Conservation (phyloP, 2,797 vertebrate genomes). For the Tympanoctomys barrerae region DNA sequence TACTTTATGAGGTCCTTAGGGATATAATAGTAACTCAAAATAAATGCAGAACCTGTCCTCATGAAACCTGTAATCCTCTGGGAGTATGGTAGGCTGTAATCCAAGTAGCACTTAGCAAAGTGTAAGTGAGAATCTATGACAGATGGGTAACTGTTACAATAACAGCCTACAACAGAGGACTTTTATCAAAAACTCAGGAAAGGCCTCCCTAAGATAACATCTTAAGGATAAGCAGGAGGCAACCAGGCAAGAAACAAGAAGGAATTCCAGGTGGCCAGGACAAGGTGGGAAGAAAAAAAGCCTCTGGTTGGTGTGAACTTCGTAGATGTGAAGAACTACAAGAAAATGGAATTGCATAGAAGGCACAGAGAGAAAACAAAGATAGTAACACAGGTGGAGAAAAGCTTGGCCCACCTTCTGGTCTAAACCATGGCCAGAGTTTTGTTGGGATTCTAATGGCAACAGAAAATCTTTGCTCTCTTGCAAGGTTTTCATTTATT, state of each 20-base stretch:
- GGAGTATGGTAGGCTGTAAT: neutral
- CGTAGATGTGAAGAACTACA: neutral
- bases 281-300: neutral
- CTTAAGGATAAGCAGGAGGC: neutral
- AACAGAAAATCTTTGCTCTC: neutral
- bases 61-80: neutral
- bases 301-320: neutral
- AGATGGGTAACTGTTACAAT: neutral
- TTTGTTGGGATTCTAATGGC: neutral
- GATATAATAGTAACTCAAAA: neutral
- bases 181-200: neutral
- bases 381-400: neutral
- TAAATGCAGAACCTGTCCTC: neutral
- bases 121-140: neutral
- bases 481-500: conserved; percentile 1
- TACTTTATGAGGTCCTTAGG: neutral
- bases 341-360: neutral
- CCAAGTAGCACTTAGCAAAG: neutral
- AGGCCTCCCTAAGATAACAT: neutral
- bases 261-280: neutral
- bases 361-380: neutral
- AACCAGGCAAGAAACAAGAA: neutral
- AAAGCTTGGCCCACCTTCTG: neutral
- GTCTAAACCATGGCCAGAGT: neutral
- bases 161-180: neutral